Percentiles rank a stretch among this genome's conserved stretches.
Evolutionary conservation across 2,888 invertebrate species (phyloP).

Genomic region (Cataglyphis albicans): DNA sequence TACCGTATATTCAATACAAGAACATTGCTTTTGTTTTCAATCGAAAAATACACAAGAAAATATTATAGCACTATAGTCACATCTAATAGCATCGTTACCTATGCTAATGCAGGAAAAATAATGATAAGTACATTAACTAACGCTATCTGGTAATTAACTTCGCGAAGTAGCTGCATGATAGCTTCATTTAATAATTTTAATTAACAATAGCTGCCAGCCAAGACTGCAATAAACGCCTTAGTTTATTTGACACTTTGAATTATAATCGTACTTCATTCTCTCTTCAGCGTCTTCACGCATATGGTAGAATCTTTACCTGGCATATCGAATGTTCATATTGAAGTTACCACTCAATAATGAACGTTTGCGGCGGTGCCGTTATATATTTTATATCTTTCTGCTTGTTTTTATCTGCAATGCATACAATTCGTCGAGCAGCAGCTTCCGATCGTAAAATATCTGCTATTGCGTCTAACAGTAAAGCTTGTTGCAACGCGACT

Average conservation of each 20-base stretch:
- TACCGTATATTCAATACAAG: neutral
- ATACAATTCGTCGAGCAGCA: conserved; percentile 37
- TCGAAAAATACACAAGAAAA: conserved; percentile 17
- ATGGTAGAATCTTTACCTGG: conserved; percentile 1
- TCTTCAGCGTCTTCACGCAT: conserved; percentile 6
- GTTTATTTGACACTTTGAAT: conserved; percentile 32
- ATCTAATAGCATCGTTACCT: conserved; percentile 20
- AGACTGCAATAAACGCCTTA: neutral
- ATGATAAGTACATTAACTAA: conserved; percentile 27
- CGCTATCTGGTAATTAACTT: conserved; percentile 5
- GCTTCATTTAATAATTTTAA: conserved; percentile 14
- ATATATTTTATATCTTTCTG: conserved; percentile 31
- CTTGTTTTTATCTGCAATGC: conserved; percentile 33
- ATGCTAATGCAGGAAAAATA: conserved; percentile 2
- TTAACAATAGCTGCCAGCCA: neutral
- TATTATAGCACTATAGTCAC: neutral
- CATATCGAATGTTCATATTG: neutral
- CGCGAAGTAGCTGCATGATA: conserved; percentile 5
- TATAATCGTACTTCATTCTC: conserved; percentile 14
- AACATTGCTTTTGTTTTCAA: conserved; percentile 22
- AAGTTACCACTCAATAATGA: conserved; percentile 30
- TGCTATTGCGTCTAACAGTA: conserved; percentile 49
- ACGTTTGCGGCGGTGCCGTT: conserved; percentile 35
- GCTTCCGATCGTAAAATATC: conserved; percentile 52
- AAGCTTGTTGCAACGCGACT: conserved; percentile 28